Evolutionary conservation across 2,113 vertebrate genomes (phyloP), one percentile per base, ranked within the genome.

Genomic region (Semnornis frantzii): DNA sequence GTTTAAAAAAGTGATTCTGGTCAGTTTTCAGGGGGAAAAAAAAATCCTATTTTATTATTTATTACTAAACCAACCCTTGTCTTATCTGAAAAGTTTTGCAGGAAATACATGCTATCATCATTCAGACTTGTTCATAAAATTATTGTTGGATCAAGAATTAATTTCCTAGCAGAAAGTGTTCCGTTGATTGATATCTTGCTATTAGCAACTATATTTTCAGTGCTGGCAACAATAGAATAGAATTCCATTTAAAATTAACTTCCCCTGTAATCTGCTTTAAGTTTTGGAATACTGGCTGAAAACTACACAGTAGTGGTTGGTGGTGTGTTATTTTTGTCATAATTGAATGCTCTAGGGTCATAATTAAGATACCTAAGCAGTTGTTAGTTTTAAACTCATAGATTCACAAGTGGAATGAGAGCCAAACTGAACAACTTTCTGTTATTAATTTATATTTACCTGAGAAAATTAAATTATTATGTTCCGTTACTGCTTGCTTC

Each of bases 331-430:
- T 82, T 91, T 54, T 87, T 79, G 66, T 64, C 44, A 30, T 34
- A 69, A 92, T 23, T 78, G 84, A 75, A 50, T 0, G 0, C 17
- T 81, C 9, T 31, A 58, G 48, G 52, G 60, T 90, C 73, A 48
- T 6, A 11, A 86, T 57, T 19, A 90, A 81, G 34, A 83, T 52
- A 59, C 68, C 58, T 72, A 90, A 88, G 39, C 34, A 82, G 70
- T 81, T 92, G 69, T 54, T 93, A 84, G 52, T 75, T 94, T 86
- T 78, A 90, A 95, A 66, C 78, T 90, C 65, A 54, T 54, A 86
- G 74, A 95, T 89, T 87, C 39, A 44, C 69, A 85, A 62, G 20
- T 12, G 91, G 82, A 85, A 87, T 69, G 84, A 79, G 24, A 82
- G 50, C 34, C 70, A 91, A 91, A 87, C 2, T 44, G 25, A 54